Conservation (phyloP, 1,140 invertebrate genomes). For the Ditylenchus dipsaci region DNA sequence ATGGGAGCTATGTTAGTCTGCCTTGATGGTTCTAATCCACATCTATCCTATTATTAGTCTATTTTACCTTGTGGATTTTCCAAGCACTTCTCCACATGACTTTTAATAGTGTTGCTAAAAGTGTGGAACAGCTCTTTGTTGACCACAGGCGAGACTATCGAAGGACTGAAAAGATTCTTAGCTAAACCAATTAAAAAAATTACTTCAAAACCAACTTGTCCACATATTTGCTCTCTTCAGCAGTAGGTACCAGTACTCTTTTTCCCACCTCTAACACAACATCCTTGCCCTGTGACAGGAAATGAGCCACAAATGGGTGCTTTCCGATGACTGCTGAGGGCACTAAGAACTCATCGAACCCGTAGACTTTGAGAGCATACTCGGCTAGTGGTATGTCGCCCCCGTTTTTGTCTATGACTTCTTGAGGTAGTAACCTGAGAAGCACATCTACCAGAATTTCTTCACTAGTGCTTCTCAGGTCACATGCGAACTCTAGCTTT, state of each 20-base stretch:
- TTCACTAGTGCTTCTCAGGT: slow-evolving; percentile 15
- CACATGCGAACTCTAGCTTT: slow-evolving; percentile 33
- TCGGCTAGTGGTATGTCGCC: slow-evolving; percentile 42
- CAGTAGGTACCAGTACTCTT: neutral
- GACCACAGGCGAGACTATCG: neutral
- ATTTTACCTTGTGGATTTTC: slow-evolving; percentile 14
- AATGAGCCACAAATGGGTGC: slow-evolving; percentile 33
- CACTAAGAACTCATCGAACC: slow-evolving; percentile 35
- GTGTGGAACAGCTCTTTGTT: slow-evolving; percentile 26
- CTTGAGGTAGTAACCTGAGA: slow-evolving; percentile 28
- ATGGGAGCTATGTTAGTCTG: neutral
- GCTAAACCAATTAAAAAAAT: neutral
- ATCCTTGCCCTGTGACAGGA: slow-evolving; percentile 33
- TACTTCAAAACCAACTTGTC: neutral
- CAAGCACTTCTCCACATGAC: slow-evolving; percentile 26
- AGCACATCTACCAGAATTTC: slow-evolving; percentile 39
- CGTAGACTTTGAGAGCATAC: slow-evolving; percentile 34
- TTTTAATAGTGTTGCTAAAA: slow-evolving; percentile 18
- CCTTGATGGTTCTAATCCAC: neutral
- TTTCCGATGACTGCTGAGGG: slow-evolving; percentile 21
- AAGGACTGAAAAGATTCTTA: slow-evolving; percentile 10
- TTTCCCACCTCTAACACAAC: slow-evolving; percentile 37
- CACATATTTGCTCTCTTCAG: neutral
- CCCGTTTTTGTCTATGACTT: slow-evolving; percentile 26
- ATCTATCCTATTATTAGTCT: too few relatives aligned